Evolutionary conservation across 1,140 invertebrate species (phyloP).

Genomic region (Pantala flavescens): DNA sequence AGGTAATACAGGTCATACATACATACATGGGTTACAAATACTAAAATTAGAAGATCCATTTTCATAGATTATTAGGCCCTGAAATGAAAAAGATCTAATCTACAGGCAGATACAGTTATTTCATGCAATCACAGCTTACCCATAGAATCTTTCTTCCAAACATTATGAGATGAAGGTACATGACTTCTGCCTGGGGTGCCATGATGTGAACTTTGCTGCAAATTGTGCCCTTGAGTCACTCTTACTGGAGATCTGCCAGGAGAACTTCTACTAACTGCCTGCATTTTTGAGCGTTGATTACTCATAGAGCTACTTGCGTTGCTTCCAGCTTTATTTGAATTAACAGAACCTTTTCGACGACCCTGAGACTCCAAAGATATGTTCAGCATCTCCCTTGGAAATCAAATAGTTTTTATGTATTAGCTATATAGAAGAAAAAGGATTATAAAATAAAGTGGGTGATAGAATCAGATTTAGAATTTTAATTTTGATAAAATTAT

Average conservation of each 20-base stretch:
- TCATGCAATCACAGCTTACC: too few species aligned
- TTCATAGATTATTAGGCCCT: too few species aligned
- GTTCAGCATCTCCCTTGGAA: slow-evolving; percentile 17
- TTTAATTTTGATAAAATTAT: too few species aligned
- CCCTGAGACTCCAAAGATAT: slow-evolving; percentile 17
- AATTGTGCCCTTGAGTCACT: not conserved
- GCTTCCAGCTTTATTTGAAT: not conserved
- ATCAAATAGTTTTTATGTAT: not conserved
- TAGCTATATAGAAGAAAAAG: too few species aligned
- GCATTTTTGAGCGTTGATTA: not conserved
- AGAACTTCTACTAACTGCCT: not conserved
- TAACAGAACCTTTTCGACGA: not conserved
- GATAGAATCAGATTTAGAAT: too few species aligned
- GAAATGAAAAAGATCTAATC: too few species aligned
- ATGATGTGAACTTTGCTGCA: not conserved
- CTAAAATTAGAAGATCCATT: too few species aligned
- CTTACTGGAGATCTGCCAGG: not conserved
- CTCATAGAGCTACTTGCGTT: not conserved
- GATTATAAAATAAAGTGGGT: too few species aligned
- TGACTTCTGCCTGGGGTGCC: not conserved
- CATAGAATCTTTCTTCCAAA: slow-evolving; percentile 16
- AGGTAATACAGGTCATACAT: too few species aligned
- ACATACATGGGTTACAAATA: too few species aligned
- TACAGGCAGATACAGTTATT: too few species aligned
- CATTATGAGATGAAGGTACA: slow-evolving; percentile 11